Evolutionary conservation across 2,888 invertebrate species (phyloP).

Genomic region (Mythimna lalbum): DNA sequence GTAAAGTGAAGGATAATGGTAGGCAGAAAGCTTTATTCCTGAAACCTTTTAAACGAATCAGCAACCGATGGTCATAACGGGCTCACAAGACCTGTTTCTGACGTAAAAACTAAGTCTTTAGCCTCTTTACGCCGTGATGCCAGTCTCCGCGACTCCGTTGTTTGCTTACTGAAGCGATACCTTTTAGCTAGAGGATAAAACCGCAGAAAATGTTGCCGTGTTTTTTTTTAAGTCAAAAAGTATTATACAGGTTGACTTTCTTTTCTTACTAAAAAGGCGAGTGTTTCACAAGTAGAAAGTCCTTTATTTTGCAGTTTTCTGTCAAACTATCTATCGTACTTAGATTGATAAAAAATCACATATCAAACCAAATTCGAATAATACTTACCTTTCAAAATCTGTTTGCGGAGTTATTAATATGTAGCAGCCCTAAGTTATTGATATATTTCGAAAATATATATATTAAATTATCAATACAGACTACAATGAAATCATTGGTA

Average conservation of each 20-base stretch:
- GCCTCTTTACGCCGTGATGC: constrained; percentile 60
- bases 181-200: constrained; percentile 72
- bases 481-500: neutral
- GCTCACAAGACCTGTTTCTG: constrained; percentile 67
- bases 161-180: constrained; percentile 74
- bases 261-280: neutral
- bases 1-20: constrained; percentile 51
- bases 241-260: neutral
- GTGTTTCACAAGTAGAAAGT: neutral
- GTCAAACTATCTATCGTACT: too few relatives aligned
- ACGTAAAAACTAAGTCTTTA: constrained; percentile 65
- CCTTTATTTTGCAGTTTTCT: too few relatives aligned
- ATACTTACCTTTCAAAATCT: neutral
- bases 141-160: constrained; percentile 63
- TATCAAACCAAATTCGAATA: neutral
- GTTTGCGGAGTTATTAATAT: neutral
- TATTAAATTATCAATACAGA: neutral
- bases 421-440: neutral
- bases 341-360: too few relatives aligned
- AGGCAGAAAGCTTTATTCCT: constrained; percentile 64
- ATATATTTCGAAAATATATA: neutral
- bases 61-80: constrained; percentile 68
- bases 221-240: constrained; percentile 25
- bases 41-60: constrained; percentile 74
- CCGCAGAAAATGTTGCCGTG: constrained; percentile 35